These are phyloP conservation scores for Entomobrya proxima DNA, from an alignment of 2,888 invertebrate species.

Conservation along the genomic window DNA sequence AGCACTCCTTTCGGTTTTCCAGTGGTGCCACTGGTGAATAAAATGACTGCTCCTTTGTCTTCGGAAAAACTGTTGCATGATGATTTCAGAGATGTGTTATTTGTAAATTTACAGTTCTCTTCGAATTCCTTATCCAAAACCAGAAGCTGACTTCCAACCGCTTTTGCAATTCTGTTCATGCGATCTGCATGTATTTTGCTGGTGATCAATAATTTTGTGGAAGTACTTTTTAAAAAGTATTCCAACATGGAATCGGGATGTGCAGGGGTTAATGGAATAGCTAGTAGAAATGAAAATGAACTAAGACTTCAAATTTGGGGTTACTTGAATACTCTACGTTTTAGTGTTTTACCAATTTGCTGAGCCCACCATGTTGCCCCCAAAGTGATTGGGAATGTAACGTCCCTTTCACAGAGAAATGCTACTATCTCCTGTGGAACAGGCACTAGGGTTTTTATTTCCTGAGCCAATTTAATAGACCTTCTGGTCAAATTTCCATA, in stretches of 20 bases:
- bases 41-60: constrained; percentile 82
- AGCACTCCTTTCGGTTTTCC: constrained; percentile 83
- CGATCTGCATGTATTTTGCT: constrained; percentile 82
- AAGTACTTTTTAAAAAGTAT: constrained; percentile 86
- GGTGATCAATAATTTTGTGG: constrained; percentile 84
- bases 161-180: constrained; percentile 81
- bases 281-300: constrained; percentile 78
- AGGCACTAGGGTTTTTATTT: constrained; percentile 62
- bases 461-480: constrained; percentile 67
- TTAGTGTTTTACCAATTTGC: constrained; percentile 83
- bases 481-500: constrained; percentile 70
- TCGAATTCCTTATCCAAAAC: constrained; percentile 79
- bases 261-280: constrained; percentile 86
- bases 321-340: not conserved
- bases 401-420: constrained; percentile 88
- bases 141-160: constrained; percentile 80
- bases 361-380: constrained; percentile 95
- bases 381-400: constrained; percentile 86
- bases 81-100: constrained; percentile 38
- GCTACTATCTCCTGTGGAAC: constrained; percentile 79
- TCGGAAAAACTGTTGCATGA: constrained; percentile 61
- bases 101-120: constrained; percentile 53
- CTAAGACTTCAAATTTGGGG: not conserved
- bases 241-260: constrained; percentile 86
- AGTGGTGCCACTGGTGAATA: constrained; percentile 93